Percentiles rank a stretch among this genome's conserved stretches.
These are phyloP conservation scores for Platorchestia sp. DNA, from an alignment of 1,140 invertebrate species.

Conservation along the genomic window DNA sequence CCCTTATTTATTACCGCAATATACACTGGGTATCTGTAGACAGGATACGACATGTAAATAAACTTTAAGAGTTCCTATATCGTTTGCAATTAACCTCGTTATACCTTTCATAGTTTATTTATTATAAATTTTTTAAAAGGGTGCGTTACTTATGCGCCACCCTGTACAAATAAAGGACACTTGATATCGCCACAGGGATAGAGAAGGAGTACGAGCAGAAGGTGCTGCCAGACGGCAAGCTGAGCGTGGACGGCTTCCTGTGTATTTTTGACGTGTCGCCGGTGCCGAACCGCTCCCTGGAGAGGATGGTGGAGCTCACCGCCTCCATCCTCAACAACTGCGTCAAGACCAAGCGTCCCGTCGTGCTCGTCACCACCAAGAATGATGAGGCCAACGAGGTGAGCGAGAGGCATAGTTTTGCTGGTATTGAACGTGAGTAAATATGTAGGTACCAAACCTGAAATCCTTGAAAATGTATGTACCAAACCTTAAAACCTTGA, in stretches of 20 bases:
- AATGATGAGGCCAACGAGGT: conserved; percentile 91
- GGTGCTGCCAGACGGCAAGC: conserved; percentile 91
- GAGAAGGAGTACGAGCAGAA: conserved; percentile 97
- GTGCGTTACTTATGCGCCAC: no score
- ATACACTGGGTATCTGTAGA: no score
- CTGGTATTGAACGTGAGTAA: no score
- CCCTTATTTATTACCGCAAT: no score
- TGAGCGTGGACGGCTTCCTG: conserved; percentile 95
- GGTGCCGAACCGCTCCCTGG: conserved; percentile 82
- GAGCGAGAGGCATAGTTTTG: not conserved
- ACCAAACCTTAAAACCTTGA: no score
- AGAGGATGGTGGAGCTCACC: conserved; percentile 85
- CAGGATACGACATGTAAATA: no score
- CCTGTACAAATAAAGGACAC: not conserved
- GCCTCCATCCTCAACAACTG: conserved; percentile 87
- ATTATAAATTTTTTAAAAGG: no score
- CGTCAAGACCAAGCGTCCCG: conserved; percentile 93
- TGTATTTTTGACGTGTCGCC: conserved; percentile 92
- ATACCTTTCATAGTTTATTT: no score
- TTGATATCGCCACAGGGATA: conserved; percentile 71
- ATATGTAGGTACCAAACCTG: no score
- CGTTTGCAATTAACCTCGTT: no score
- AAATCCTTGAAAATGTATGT: no score
- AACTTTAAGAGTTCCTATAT: no score
- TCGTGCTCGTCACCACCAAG: conserved; percentile 96